A percentile compares a stretch with the other conserved stretches of the same genome.
Evolutionary conservation across 2,113 vertebrate species (phyloP).

Genomic region (Corvus hawaiiensis): DNA sequence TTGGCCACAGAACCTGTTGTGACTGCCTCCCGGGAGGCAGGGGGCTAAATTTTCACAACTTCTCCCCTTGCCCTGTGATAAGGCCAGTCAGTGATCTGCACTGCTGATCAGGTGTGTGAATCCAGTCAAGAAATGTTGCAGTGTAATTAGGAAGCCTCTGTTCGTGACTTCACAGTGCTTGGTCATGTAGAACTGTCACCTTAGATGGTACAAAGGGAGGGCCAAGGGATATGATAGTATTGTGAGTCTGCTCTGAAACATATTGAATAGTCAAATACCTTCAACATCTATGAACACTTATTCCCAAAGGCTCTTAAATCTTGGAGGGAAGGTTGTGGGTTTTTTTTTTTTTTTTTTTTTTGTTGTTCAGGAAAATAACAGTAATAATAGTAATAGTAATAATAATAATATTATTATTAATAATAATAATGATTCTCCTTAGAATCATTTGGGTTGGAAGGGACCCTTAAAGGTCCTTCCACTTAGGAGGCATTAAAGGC

Average conservation of each 20-base stretch:
- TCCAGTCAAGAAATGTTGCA: background rate
- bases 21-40: rapidly evolving
- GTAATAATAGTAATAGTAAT: background rate
- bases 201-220: background rate
- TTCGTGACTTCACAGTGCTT: background rate
- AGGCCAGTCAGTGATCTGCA: background rate
- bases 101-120: background rate
- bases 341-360: background rate
- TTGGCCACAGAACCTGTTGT: background rate
- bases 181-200: background rate
- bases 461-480: background rate
- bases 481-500: background rate
- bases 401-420: background rate
- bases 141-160: background rate
- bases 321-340: background rate
- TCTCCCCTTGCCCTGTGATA: background rate
- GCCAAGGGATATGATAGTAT: background rate
- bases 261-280: background rate
- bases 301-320: background rate
- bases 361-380: background rate
- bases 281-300: background rate
- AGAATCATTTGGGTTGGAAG: background rate
- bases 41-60: background rate
- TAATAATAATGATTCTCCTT: background rate
- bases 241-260: background rate